phyloP scores from a whole-genome alignment of 1,140 invertebrate genomes.

The Brachionus manjavacas region DNA sequence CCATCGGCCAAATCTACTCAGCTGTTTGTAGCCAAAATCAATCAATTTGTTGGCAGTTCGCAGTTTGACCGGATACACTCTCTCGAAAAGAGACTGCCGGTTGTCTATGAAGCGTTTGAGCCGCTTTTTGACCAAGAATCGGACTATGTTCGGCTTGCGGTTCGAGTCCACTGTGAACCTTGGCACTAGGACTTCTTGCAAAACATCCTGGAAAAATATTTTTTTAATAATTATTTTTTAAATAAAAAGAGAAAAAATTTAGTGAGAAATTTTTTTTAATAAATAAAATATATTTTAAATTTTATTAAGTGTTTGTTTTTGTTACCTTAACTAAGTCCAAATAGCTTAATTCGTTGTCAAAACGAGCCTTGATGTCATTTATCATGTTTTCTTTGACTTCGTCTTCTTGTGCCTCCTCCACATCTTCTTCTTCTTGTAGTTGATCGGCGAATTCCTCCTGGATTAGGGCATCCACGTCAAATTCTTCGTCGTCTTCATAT shows the following conservation, averaged over 20 bases:
- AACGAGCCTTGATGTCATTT: constrained; percentile 48
- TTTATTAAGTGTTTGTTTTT: too few species aligned
- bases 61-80: constrained; percentile 54
- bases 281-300: too few species aligned
- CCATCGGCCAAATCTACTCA: constrained; percentile 56
- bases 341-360: constrained; percentile 52
- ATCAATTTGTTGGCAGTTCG: constrained; percentile 52
- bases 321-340: constrained; percentile 50
- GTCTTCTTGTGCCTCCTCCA: constrained; percentile 56
- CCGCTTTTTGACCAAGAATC: constrained; percentile 53
- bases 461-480: constrained; percentile 39
- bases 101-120: constrained; percentile 50
- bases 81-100: constrained; percentile 55
- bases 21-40: constrained; percentile 55
- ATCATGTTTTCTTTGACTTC: constrained; percentile 56
- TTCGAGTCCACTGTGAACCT: constrained; percentile 50
- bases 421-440: constrained; percentile 55
- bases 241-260: too few species aligned
- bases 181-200: constrained; percentile 53
- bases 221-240: too few species aligned
- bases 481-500: constrained; percentile 40
- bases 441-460: constrained; percentile 39
- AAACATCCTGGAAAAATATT: constrained; percentile 45
- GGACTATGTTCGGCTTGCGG: constrained; percentile 54
- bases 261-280: too few species aligned